Evolutionary conservation across 1,140 invertebrate genomes (phyloP).

Genomic region (Artemia franciscana): DNA sequence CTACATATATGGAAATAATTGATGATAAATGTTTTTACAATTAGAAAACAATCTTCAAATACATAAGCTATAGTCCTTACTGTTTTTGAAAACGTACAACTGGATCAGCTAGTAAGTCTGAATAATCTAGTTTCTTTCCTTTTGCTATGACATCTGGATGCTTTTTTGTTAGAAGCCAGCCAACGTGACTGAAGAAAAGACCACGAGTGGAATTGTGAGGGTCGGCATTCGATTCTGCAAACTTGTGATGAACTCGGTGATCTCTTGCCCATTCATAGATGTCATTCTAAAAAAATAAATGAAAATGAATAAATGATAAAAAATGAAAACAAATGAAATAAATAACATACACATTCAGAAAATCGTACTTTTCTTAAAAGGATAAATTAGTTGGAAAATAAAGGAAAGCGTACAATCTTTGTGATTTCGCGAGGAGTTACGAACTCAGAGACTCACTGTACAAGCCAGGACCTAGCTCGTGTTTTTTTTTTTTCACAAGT

Average conservation of each 20-base stretch:
- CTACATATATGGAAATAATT: background rate
- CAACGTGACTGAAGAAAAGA: slow-evolving; percentile 81
- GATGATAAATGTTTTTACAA: background rate
- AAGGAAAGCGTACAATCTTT: no score
- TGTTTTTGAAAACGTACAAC: slow-evolving; percentile 37
- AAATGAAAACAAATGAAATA: background rate
- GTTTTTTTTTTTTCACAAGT: no score
- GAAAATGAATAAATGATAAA: background rate
- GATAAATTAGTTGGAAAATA: no score
- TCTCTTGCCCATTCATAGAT: slow-evolving; percentile 36
- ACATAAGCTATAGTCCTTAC: no score
- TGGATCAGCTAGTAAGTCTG: slow-evolving; percentile 43
- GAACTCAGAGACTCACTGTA: no score
- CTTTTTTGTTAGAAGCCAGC: slow-evolving; percentile 65
- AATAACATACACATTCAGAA: background rate
- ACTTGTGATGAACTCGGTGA: slow-evolving; percentile 39
- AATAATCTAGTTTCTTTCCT: slow-evolving; percentile 52
- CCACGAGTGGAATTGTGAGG: slow-evolving; percentile 41
- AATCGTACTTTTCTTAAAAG: no score
- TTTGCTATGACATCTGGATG: slow-evolving; percentile 59
- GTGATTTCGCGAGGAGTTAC: no score
- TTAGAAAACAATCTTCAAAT: no score
- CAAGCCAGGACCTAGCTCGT: no score
- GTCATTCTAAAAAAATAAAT: slow-evolving; percentile 25
- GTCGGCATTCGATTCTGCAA: slow-evolving; percentile 36